These are phyloP conservation scores for Ifrita kowaldi DNA, from an alignment of 2,113 vertebrate species.

Conservation along the genomic window DNA sequence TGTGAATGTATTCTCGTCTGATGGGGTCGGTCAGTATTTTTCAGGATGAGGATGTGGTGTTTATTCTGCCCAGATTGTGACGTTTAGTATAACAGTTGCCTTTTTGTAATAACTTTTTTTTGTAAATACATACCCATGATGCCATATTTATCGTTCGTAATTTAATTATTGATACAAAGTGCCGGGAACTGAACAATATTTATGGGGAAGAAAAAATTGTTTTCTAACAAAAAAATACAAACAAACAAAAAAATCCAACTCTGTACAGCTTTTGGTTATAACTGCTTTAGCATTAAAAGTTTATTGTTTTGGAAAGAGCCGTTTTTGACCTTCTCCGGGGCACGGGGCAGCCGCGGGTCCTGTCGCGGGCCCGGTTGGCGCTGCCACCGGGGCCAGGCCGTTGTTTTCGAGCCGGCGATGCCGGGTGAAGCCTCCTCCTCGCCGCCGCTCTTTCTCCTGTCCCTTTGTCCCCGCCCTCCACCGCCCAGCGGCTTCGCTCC, in stretches of 20 bases:
- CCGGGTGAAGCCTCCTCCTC: background rate
- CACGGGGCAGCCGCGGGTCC: background rate
- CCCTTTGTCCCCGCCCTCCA: conserved; percentile 17
- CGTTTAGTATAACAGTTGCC: conserved; percentile 97
- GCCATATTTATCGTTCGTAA: conserved; percentile 99
- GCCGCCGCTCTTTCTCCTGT: background rate
- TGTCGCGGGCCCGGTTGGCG: background rate
- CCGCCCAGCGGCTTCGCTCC: background rate
- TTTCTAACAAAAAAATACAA: conserved; percentile 83
- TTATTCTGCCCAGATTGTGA: conserved; percentile 93
- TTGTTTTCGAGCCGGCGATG: background rate
- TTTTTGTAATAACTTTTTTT: conserved; percentile 96
- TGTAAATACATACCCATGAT: conserved; percentile 99
- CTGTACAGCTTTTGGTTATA: conserved; percentile 99
- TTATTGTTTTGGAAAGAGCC: conserved; percentile 90
- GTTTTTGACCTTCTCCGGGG: conserved; percentile 68
- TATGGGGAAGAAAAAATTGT: conserved; percentile 88
- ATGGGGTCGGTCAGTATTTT: conserved; percentile 97
- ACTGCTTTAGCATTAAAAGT: conserved; percentile 95
- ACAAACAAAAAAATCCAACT: conserved; percentile 64
- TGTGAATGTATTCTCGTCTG: conserved; percentile 99
- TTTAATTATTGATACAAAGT: conserved; percentile 98
- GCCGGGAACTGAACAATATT: conserved; percentile 99
- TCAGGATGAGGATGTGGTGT: conserved; percentile 91
- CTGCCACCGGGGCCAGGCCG: background rate